phyloP scores from a whole-genome alignment of 2,113 vertebrate genomes.

The Phylloscopus whistleri region DNA sequence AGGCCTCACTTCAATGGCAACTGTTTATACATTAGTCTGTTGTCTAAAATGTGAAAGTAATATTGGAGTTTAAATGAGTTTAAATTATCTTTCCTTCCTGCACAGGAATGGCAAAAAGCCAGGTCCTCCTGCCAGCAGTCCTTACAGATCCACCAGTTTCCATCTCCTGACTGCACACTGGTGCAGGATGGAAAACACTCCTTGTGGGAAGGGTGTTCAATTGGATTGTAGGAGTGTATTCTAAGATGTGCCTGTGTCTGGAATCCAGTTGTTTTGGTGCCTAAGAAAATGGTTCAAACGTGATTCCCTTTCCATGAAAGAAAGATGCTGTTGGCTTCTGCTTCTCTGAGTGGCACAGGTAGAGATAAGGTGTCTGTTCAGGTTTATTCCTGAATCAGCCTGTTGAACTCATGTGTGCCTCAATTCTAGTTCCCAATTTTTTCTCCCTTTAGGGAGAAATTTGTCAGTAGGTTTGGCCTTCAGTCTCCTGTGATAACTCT shows the following conservation, averaged over 20 bases:
- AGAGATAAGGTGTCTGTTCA: background rate
- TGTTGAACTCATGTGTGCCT: background rate
- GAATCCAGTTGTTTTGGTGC: background rate
- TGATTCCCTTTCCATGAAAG: background rate
- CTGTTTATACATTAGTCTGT: background rate
- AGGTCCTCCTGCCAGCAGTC: background rate
- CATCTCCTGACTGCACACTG: background rate
- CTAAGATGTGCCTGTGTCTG: background rate
- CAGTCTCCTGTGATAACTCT: background rate
- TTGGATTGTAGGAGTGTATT: background rate
- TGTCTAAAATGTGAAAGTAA: background rate
- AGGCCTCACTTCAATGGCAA: background rate
- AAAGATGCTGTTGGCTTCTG: background rate
- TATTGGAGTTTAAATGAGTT: background rate
- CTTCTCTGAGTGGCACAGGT: background rate
- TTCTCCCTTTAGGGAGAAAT: background rate
- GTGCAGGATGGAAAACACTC: background rate
- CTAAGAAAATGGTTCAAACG: background rate
- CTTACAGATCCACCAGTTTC: background rate
- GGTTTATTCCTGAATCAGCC: background rate
- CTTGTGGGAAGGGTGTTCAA: background rate
- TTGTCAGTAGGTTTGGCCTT: background rate
- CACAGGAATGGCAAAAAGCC: background rate
- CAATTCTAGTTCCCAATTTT: background rate
- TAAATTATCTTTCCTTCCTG: background rate